These are phyloP conservation scores for Hypocryptadius cinnamomeus DNA, from an alignment of 2,113 vertebrate genomes.

Conservation along the genomic window DNA sequence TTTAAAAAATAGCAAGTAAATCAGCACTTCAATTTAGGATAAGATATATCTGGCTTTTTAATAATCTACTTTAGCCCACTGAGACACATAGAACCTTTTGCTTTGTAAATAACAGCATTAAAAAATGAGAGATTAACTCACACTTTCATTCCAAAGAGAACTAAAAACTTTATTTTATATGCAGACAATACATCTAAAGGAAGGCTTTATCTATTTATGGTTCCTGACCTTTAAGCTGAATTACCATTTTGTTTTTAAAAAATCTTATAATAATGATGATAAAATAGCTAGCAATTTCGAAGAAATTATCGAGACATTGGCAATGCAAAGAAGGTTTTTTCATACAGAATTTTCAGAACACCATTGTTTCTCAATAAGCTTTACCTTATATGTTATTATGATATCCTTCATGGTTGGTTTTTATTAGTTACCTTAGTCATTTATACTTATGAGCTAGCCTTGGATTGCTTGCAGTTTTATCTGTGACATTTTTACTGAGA, in stretches of 20 bases:
- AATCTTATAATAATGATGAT: not conserved
- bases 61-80: not conserved
- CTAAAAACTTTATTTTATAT: not conserved
- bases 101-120: not conserved
- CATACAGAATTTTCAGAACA: not conserved
- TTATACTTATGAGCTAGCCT: not conserved
- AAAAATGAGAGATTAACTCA: not conserved
- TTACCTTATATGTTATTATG: not conserved
- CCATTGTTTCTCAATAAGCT: not conserved
- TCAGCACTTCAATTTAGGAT: not conserved
- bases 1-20: not conserved
- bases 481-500: not conserved
- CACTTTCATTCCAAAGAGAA: not conserved
- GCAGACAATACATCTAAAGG: not conserved
- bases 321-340: not conserved
- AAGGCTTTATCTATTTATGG: not conserved
- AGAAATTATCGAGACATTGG: not conserved
- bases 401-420: not conserved
- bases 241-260: not conserved
- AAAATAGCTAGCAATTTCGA: conserved; percentile 3
- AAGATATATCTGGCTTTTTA: not conserved
- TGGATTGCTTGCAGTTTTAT: not conserved
- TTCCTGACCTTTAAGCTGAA: conserved; percentile 2
- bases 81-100: not conserved
- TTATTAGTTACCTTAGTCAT: not conserved